Base-by-base conservation (phyloP, 2,797 vertebrate species). In the Rallus crepitans region DNA sequence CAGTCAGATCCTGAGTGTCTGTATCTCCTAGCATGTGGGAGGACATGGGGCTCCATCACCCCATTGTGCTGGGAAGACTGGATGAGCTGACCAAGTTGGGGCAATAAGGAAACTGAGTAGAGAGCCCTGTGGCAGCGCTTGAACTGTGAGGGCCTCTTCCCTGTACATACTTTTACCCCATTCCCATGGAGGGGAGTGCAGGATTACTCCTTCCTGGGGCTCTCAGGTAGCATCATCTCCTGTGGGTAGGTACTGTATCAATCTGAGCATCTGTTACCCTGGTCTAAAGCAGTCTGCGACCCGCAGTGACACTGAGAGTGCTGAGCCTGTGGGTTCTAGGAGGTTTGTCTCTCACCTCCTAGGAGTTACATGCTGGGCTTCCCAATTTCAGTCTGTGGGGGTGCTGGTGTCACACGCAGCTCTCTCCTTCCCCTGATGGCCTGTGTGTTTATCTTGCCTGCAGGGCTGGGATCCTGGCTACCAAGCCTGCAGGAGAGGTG, bases 401-500 rank as follows among this genome's bases (percentile, higher is more conserved):
- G 9, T 40, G 56, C 42, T 48, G 8, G 1, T 80, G 60, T 57
- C 24, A 42, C 39, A 7, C 14, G 2, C 15, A 21, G 11, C 10
- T 14, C 19, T 65, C 12, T 61, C 53, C 33, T 19, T 39, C 20
- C 92, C 0, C 0, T 90, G 31, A 70, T 3, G 0, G 0, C 3
- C 15, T 33, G n/a, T 69, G 61, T 12, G 31, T 30, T 81, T 13
- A 1, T 50, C 45, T 69, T 57, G 28, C 68, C 83, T 89, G 82
- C 95, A 99, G 99, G 85, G 98, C 99, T 9, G 99, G 99, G 56
- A 98, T 99, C 42, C 91, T 97, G 20, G 98, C 99, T 4, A 96
- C 98, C 7, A 97, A 96, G 92, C 98, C 98, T 0, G 98, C 99
- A 12, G 99, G 99, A 8, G 97, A 98, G 24, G 97, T 99, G 24